Conservation (phyloP, 2,888 invertebrate species). For the Epistrophe eligans region DNA sequence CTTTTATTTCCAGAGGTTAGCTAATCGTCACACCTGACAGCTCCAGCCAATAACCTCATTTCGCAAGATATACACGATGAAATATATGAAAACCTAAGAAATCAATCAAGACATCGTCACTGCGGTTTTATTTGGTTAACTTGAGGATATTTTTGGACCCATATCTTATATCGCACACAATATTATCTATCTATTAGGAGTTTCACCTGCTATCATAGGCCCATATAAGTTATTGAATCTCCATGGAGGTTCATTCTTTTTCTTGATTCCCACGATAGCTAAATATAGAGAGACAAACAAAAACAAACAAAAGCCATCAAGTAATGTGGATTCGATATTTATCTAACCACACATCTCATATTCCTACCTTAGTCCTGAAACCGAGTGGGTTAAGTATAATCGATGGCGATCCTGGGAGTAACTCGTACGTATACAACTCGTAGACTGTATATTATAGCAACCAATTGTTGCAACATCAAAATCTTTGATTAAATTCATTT, state of each 20-base stretch:
- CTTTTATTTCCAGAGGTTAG: conserved; percentile 50
- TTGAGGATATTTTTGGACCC: conserved; percentile 44
- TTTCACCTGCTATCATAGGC: conserved; percentile 50
- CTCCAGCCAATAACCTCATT: conserved; percentile 57
- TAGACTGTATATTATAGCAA: conserved; percentile 11
- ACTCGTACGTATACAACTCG: neutral
- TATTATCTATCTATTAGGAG: conserved; percentile 30
- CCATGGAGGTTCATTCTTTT: conserved; percentile 31
- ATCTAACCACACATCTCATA: conserved; percentile 68
- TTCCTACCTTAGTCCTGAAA: neutral
- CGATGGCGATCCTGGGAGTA: conserved; percentile 15
- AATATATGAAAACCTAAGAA: neutral
- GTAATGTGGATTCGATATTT: conserved; percentile 72
- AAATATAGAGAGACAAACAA: conserved; percentile 34
- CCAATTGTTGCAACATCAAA: conserved; percentile 71
- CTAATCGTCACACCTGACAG: conserved; percentile 68
- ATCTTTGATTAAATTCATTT: conserved; percentile 54
- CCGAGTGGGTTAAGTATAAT: conserved; percentile 64
- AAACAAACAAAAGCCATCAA: conserved; percentile 40
- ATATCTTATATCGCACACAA: conserved; percentile 60
- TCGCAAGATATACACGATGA: neutral
- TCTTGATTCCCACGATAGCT: conserved; percentile 61
- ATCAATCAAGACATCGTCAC: neutral
- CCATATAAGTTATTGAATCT: conserved; percentile 52
- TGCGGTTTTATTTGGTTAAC: conserved; percentile 55